Conservation (phyloP, 1,140 invertebrate genomes). For the Delia radicum region DNA sequence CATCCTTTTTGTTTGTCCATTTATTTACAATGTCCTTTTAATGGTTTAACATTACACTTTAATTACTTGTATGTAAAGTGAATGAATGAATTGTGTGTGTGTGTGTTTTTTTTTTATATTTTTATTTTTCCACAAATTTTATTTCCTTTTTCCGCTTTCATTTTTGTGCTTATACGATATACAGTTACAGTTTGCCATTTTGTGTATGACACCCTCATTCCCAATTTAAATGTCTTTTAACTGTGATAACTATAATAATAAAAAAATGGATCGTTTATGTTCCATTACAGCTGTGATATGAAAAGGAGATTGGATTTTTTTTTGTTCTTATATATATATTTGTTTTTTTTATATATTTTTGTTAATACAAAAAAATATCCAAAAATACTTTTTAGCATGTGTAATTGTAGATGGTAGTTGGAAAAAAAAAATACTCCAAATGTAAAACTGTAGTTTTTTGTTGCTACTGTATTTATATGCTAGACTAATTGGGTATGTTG, state of each 20-base stretch:
- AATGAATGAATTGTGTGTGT: no score
- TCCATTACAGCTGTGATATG: neutral
- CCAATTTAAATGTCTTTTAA: neutral
- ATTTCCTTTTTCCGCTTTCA: neutral
- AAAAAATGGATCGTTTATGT: neutral
- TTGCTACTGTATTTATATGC: no score
- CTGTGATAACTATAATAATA: neutral
- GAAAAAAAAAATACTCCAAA: no score
- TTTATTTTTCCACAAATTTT: neutral
- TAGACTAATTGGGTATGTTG: no score
- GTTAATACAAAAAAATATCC: neutral
- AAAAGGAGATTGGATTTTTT: neutral
- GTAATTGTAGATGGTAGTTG: no score
- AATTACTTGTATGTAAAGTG: constrained; percentile 1
- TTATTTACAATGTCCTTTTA: constrained; percentile 6
- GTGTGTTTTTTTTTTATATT: no score
- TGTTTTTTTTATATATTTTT: neutral
- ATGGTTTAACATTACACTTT: constrained; percentile 18
- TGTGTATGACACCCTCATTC: neutral
- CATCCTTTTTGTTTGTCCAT: neutral
- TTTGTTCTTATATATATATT: neutral
- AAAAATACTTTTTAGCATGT: no score
- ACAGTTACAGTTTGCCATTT: neutral
- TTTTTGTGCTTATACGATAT: neutral
- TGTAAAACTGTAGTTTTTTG: no score